phyloP scores from a whole-genome alignment of 1,140 invertebrate species.

The Heliconius hewitsoni region DNA sequence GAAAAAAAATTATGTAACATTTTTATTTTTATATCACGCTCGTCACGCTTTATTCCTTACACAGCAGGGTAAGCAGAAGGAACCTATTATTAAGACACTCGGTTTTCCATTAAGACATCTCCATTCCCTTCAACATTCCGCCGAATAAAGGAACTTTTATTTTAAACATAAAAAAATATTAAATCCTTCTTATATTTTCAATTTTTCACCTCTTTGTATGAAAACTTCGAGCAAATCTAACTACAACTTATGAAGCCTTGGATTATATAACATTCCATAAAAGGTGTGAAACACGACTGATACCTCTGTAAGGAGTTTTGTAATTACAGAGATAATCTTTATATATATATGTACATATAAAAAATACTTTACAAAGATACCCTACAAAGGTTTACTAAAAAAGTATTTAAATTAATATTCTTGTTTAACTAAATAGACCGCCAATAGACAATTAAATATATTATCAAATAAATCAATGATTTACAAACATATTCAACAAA shows the following conservation, averaged over 20 bases:
- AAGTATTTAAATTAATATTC: background rate
- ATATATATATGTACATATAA: background rate
- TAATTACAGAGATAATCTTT: background rate
- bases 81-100: too few species aligned
- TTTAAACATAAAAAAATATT: too few species aligned
- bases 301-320: background rate
- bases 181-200: background rate
- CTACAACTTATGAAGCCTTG: background rate
- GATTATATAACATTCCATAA: background rate
- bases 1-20: too few species aligned
- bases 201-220: background rate
- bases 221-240: background rate
- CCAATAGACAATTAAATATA: background rate
- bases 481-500: background rate
- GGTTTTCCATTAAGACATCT: too few species aligned
- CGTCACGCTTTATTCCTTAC: too few species aligned
- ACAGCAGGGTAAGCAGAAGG: too few species aligned
- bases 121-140: too few species aligned
- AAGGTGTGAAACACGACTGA: background rate
- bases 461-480: background rate
- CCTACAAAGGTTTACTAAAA: too few species aligned
- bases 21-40: too few species aligned
- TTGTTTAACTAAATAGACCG: background rate
- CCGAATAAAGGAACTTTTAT: too few species aligned
- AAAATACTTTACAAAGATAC: background rate